Evolutionary conservation across 2,888 invertebrate genomes (phyloP).

Genomic region (Catocala nupta): DNA sequence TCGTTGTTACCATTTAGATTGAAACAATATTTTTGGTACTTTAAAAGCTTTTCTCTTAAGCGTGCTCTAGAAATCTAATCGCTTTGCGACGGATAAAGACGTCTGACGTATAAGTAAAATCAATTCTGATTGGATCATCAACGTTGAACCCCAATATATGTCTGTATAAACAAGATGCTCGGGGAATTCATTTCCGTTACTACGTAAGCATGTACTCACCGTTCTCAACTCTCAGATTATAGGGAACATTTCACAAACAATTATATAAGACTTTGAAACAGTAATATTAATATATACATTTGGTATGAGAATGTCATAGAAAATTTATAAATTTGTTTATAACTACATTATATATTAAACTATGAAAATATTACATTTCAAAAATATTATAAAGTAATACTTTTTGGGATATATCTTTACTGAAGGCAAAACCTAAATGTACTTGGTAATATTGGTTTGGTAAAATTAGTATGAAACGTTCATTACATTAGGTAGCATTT

Average conservation of each 20-base stretch:
- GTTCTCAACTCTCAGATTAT: too few relatives aligned
- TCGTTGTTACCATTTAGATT: too few relatives aligned
- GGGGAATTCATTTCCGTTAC: not conserved
- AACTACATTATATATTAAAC: not conserved
- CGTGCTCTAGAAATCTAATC: slow-evolving; percentile 26
- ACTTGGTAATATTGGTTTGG: slow-evolving; percentile 3
- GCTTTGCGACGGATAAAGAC: slow-evolving; percentile 12
- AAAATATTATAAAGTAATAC: too few relatives aligned
- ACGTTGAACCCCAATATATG: not conserved
- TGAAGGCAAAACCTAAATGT: too few relatives aligned
- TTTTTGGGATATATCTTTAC: too few relatives aligned
- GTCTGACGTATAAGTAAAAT: slow-evolving; percentile 16
- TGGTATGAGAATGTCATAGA: too few relatives aligned
- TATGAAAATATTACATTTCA: not conserved
- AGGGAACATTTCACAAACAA: too few relatives aligned
- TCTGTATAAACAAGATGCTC: not conserved
- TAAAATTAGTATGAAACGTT: slow-evolving; percentile 12
- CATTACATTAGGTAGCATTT: slow-evolving; percentile 5
- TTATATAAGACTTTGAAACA: too few relatives aligned
- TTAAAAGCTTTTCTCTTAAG: slow-evolving; percentile 19
- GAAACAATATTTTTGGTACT: not conserved
- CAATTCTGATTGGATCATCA: slow-evolving; percentile 15
- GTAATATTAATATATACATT: too few relatives aligned
- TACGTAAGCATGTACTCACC: not conserved
- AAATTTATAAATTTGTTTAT: not conserved